Base-by-base conservation (phyloP, 1,140 invertebrate genomes). In the Drosophila micromelanica region DNA sequence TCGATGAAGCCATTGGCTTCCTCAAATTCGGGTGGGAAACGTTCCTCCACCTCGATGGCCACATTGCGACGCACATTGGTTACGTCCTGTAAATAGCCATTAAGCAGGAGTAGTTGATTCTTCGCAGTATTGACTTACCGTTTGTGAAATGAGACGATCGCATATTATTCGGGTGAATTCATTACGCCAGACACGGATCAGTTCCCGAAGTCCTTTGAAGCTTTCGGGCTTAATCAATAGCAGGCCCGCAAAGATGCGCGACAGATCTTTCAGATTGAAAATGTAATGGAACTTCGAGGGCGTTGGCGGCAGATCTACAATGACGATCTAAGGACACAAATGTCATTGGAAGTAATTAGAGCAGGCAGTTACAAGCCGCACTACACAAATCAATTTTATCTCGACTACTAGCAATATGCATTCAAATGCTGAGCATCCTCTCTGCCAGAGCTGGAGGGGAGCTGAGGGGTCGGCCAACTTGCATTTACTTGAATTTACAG, bases 251-350 rank as follows among this genome's bases (percentile, higher is more conserved):
- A 95, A 95, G 27, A 98, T 95, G 51, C 96, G 94, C 1, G 97
- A 97, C 49, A 98, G 92, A 93, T 98, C 97, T 69, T 97, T 94
- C 92, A 98, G 94, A 92, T 98, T 98, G 92, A 98, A 98, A 65
- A 98, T 97, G 92, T 98, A 98, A 92, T 98, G 97, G 93, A 98
- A 98, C 92, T 97, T 98, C 4, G 95, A 96, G 4, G 98, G 98
- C 0, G 97, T 98, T 13, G 97, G 97, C n/a, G 97, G 96, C 54
- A 98, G 91, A 73, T 97, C 95, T 13, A 93, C 93, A 54, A 96
- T 94, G 35, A 97, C 93, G 56, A 94, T 93, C 94, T 96, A 46
- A 74, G 11, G 40, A 64, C 9, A 43, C n/a, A 55, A 64, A 54
- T 4, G 8, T 38, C 46, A 61, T 35, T 43, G 69, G 56, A 56